Conservation (phyloP, 2,113 vertebrate genomes). For the Lichenostomus cassidix region DNA sequence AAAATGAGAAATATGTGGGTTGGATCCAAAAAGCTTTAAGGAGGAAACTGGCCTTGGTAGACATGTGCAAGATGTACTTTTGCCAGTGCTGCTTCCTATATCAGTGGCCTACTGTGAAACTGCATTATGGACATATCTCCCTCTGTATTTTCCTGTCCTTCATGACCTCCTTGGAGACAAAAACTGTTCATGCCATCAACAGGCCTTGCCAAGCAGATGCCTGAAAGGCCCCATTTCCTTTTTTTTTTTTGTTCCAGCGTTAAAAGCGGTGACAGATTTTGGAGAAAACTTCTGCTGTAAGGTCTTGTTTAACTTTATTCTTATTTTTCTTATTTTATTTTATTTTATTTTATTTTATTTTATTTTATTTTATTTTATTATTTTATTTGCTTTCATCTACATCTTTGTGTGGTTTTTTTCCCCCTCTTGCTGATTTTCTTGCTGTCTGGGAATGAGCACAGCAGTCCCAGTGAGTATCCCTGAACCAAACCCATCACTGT, state of each 20-base stretch:
- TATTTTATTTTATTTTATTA: no score
- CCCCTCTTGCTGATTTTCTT: neutral
- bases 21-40: neutral
- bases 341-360: neutral
- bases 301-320: neutral
- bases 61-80: neutral
- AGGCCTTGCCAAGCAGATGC: neutral
- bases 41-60: neutral
- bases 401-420: neutral
- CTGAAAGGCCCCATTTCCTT: neutral
- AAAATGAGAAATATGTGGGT: slow-evolving; percentile 2
- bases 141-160: neutral
- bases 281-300: neutral
- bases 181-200: neutral
- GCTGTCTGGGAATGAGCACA: neutral
- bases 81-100: neutral
- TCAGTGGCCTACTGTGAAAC: neutral
- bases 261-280: neutral
- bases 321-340: no score
- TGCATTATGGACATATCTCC: neutral
- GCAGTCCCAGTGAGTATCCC: no score
- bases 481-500: neutral
- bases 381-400: neutral
- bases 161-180: neutral
- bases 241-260: neutral